Conservation (phyloP, 2,797 vertebrate species). For the Garrulus glandarius region DNA sequence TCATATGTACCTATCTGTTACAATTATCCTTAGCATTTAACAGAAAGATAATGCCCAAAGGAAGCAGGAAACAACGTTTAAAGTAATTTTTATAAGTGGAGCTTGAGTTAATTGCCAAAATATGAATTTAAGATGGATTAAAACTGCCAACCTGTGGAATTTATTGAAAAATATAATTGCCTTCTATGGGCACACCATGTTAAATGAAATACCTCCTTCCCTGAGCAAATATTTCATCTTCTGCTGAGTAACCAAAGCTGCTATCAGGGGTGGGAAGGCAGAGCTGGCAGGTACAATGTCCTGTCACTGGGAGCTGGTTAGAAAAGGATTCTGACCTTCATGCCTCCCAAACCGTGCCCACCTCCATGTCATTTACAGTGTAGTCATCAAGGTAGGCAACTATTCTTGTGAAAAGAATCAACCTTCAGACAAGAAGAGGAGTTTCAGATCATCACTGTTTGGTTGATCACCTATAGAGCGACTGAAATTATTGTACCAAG, state of each 20-base stretch:
- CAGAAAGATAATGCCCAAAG: neutral
- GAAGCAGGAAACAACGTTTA: neutral
- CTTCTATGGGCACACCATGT: neutral
- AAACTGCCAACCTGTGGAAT: neutral
- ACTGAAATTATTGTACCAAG: neutral
- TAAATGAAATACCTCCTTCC: neutral
- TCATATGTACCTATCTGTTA: neutral
- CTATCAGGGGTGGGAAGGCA: neutral
- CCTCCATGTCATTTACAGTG: neutral
- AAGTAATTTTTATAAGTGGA: neutral
- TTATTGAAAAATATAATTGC: neutral
- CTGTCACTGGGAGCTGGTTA: neutral
- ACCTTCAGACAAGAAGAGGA: neutral
- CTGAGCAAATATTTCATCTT: neutral
- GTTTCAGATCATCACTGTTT: neutral
- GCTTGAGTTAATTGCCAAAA: constrained; percentile 41
- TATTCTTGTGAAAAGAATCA: neutral
- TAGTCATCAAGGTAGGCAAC: neutral
- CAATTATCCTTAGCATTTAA: constrained; percentile 14
- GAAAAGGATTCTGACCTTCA: neutral
- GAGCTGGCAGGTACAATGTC: neutral
- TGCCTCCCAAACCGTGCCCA: neutral
- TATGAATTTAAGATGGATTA: neutral
- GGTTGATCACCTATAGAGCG: neutral
- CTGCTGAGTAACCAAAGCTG: neutral